Evolutionary conservation across 1,140 invertebrate species (phyloP), one percentile per base, ranked within the genome.

Genomic region (Tribolium madens): DNA sequence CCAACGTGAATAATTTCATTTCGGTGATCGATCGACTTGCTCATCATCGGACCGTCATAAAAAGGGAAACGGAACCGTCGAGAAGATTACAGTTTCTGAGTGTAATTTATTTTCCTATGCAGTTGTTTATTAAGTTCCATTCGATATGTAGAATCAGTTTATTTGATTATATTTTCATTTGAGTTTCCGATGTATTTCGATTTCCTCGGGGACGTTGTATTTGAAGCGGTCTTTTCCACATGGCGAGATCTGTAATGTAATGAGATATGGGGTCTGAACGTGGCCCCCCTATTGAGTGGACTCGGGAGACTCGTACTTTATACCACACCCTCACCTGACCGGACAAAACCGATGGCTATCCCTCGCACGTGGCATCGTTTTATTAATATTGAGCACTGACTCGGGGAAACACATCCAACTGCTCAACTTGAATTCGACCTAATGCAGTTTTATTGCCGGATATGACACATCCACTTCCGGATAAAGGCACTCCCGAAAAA

Each of bases 241-340:
- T 71, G 68, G 42, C 18, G 69, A 76, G 75, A 76, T 76, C 76
- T 73, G 72, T 77, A 77, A 73, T 60, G 69, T 77, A 77, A 77
- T 77, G 76, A 77, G 76, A 77, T 77, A 77, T 77, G 76, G 70
- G 53, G 33, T 60, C 60, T 73, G 53, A 53, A 72, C 76, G 70
- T 73, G 69, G 70, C 68, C 68, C 68, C 70, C 68, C 50, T 72
- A 50, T 73, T 73, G 70, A 77, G 57, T 73, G 70, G 70, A 73
- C 76, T 68, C 76, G 4, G 13, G 76, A 50, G 76, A 73, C 9
- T 21, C 52, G 69, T 77, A 72, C 72, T 72, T 77, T 73, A 77
- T 73, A 53, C 46, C 69, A 18, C 68, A 76, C 75, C 75, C 57
- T 64, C 57, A 64, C 57, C 57, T 64, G 31, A 64, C 57, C 57